phyloP scores from a whole-genome alignment of 1,140 invertebrate genomes.

The Thaumetopoea pityocampa region DNA sequence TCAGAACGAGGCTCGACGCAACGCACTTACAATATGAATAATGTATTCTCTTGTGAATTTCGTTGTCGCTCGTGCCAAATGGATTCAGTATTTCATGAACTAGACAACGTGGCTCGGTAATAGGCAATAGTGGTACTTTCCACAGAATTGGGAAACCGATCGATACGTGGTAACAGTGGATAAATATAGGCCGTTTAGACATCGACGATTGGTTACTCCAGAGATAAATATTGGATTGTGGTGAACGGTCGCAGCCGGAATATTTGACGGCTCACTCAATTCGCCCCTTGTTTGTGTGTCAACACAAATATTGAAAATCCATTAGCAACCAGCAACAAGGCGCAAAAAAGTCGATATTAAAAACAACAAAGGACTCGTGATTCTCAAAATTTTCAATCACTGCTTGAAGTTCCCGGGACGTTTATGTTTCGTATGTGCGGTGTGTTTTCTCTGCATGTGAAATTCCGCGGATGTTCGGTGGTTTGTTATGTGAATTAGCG shows the following conservation, averaged over 20 bases:
- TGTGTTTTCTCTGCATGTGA: constrained; percentile 5
- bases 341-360: constrained; percentile 55
- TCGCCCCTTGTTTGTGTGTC: constrained; percentile 54
- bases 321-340: constrained; percentile 48
- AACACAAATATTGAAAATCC: constrained; percentile 66
- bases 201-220: constrained; percentile 20
- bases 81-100: no score
- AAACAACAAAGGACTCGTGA: constrained; percentile 50
- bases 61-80: no score
- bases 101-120: no score
- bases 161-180: constrained; percentile 13
- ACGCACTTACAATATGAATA: no score
- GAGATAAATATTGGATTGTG: constrained; percentile 16
- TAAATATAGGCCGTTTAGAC: constrained; percentile 22
- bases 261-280: constrained; percentile 31
- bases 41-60: no score
- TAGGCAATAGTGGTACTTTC: no score
- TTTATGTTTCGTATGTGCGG: constrained; percentile 22
- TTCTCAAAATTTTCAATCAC: constrained; percentile 29
- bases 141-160: no score
- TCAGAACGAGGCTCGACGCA: no score
- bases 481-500: constrained; percentile 17
- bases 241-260: constrained; percentile 23
- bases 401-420: constrained; percentile 30
- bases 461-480: constrained; percentile 19